Evolutionary conservation across 2,888 invertebrate species (phyloP).

Genomic region (Autographa pulchrina): DNA sequence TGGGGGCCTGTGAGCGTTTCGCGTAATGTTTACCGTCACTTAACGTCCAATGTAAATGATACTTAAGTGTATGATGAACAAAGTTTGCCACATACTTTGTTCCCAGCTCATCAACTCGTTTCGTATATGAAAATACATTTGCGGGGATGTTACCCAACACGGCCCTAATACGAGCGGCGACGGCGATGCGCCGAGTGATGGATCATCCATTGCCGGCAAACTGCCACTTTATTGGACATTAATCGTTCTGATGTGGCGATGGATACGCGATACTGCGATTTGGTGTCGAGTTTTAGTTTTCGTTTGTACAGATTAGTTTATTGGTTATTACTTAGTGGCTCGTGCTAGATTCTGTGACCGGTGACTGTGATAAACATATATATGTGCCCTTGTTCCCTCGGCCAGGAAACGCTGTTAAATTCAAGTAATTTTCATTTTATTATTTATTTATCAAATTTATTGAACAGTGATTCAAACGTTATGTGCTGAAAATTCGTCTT

Average conservation of each 20-base stretch:
- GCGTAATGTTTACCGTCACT: not conserved
- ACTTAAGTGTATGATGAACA: not conserved
- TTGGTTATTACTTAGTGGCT: slow-evolving; percentile 24
- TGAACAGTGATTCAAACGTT: not conserved
- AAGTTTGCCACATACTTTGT: not conserved
- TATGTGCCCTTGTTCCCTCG: slow-evolving; percentile 12
- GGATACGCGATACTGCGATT: slow-evolving; percentile 52
- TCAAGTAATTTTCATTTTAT: not conserved
- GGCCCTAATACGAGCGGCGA: slow-evolving; percentile 25
- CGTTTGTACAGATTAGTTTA: slow-evolving; percentile 33
- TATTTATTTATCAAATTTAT: not conserved
- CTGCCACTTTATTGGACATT: slow-evolving; percentile 60
- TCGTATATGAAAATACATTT: slow-evolving; percentile 38
- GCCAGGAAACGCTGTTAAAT: not conserved
- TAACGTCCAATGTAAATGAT: not conserved
- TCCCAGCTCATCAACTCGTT: slow-evolving; percentile 50
- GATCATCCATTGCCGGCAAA: slow-evolving; percentile 54
- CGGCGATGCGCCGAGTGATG: slow-evolving; percentile 49
- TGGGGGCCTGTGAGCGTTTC: not conserved
- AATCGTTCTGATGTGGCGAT: slow-evolving; percentile 56
- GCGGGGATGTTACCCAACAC: slow-evolving; percentile 43
- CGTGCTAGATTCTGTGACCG: slow-evolving; percentile 24
- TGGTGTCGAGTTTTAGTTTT: slow-evolving; percentile 36
- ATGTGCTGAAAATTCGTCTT: not conserved
- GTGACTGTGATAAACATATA: not conserved